A percentile compares a stretch with the other conserved stretches of the same genome.
These are phyloP conservation scores for Sminthurinus signatus DNA, from an alignment of 1,140 invertebrate species.

Conservation along the genomic window DNA sequence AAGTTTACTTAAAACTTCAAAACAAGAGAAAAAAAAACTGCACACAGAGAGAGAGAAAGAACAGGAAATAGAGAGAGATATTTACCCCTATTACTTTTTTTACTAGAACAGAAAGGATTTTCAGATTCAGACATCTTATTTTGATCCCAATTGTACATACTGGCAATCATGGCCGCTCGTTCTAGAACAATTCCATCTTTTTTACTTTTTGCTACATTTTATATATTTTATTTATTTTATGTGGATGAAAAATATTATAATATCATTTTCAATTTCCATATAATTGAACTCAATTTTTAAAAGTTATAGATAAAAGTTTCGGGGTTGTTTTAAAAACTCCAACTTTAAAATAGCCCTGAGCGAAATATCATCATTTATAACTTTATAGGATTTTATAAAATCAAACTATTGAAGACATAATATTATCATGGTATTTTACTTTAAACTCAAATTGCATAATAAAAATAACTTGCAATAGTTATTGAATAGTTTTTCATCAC, in stretches of 20 bases:
- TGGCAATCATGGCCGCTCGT: slow-evolving; percentile 13
- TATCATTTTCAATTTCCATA: too few species aligned
- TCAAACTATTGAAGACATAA: not conserved
- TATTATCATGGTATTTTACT: not conserved
- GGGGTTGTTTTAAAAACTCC: too few species aligned
- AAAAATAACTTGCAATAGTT: too few species aligned
- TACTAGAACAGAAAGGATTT: slow-evolving; percentile 17
- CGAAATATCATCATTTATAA: too few species aligned
- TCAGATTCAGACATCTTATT: slow-evolving; percentile 29
- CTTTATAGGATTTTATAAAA: too few species aligned
- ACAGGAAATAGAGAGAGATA: not conserved
- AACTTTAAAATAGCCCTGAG: too few species aligned
- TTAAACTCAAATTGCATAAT: not conserved
- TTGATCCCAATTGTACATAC: slow-evolving; percentile 36
- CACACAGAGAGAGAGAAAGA: not conserved
- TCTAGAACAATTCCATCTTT: not conserved
- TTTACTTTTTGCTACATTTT: too few species aligned
- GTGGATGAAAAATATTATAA: too few species aligned
- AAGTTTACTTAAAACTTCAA: not conserved
- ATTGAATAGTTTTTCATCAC: too few species aligned
- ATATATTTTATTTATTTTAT: too few species aligned
- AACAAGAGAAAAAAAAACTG: not conserved
- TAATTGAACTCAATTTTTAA: too few species aligned
- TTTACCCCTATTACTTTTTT: slow-evolving; percentile 12
- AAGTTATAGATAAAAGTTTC: too few species aligned